These are phyloP conservation scores for Drosophila kanekoi DNA, from an alignment of 2,888 invertebrate species.

Conservation along the genomic window DNA sequence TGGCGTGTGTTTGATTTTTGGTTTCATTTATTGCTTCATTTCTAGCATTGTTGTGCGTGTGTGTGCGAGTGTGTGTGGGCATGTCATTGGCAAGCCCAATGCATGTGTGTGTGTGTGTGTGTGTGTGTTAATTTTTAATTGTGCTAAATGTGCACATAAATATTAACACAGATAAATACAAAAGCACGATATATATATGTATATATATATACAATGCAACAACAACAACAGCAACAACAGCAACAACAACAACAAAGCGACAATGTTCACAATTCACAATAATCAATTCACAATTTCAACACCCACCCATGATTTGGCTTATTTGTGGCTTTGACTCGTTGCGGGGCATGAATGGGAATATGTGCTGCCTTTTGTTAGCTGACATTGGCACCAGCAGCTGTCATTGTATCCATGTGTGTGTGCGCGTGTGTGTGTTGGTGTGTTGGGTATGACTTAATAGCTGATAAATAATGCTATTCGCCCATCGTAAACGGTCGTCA, in stretches of 20 bases:
- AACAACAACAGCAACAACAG: constrained; percentile 29
- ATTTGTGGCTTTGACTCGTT: constrained; percentile 45
- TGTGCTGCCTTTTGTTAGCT: constrained; percentile 62
- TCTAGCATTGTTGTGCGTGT: constrained; percentile 45
- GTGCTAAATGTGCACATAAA: constrained; percentile 80
- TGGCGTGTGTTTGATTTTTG: constrained; percentile 69
- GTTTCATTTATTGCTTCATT: constrained; percentile 64
- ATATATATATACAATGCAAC: constrained; percentile 18
- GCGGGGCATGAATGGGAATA: constrained; percentile 45
- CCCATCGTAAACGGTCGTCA: constrained; percentile 38
- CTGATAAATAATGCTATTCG: constrained; percentile 68
- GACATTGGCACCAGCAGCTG: constrained; percentile 75
- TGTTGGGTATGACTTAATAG: constrained; percentile 72
- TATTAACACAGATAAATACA: constrained; percentile 48
- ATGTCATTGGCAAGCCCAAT: constrained; percentile 42
- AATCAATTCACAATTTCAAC: constrained; percentile 70
- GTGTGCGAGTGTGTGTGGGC: constrained; percentile 34
- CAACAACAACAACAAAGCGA: constrained; percentile 40
- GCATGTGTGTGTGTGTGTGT: constrained; percentile 17
- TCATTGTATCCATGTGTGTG: constrained; percentile 39
- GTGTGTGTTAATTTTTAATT: constrained; percentile 73
- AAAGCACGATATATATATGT: constrained; percentile 17
- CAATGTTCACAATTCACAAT: constrained; percentile 31
- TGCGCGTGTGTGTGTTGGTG: constrained; percentile 20
- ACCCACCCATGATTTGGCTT: constrained; percentile 80